Evolutionary conservation across 2,113 vertebrate genomes (phyloP), one percentile per base, ranked within the genome.

Genomic region (Pitta sordida): DNA sequence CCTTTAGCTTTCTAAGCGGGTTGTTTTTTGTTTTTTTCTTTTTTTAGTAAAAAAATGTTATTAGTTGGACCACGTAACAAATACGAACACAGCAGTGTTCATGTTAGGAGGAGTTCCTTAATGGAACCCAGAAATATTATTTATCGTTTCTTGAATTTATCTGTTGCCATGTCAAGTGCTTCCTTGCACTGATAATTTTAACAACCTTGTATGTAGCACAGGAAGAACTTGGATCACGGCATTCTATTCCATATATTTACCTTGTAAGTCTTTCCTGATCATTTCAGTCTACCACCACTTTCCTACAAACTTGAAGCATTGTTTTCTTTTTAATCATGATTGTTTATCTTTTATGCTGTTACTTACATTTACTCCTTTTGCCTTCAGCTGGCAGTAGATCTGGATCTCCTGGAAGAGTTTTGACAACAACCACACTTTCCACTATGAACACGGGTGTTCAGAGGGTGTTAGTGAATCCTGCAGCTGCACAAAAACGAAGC

Each of bases 401-500:
- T 29, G 99, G 99, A 55, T 99, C 99, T 69, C 99, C 99, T 10
- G 99, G 99, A 93, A 99, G 99, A 77, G 98, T 99, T 94, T 96
- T 99, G 95, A 98, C 98, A 41, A 99, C 98, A 11, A 99, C 99
- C 7, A 97, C 99, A 10, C 97, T 99, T 91, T 99, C 99, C 84
- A 99, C 99, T 62, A 89, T 99, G 98, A 99, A 97, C 97, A 98
- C 98, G 2, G 98, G 99, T 78, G 98, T 98, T 81, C 99, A 99
- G 81, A 97, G 99, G 68, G 98, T 99, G 37, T 96, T 99, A 55
- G 98, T 98, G 8, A 98, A 75, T 62, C 97, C 96, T n/a, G 98
- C 98, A 64, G 60, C 98, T 32, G 97, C 98, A 29, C 98, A 98
- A 73, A 98, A 99, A 39, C 98, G 99, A 80, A 99, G 99, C 97